These are phyloP conservation scores for Leontopithecus rosalia DNA, from an alignment of 2,797 vertebrate genomes.

Conservation along the genomic window DNA sequence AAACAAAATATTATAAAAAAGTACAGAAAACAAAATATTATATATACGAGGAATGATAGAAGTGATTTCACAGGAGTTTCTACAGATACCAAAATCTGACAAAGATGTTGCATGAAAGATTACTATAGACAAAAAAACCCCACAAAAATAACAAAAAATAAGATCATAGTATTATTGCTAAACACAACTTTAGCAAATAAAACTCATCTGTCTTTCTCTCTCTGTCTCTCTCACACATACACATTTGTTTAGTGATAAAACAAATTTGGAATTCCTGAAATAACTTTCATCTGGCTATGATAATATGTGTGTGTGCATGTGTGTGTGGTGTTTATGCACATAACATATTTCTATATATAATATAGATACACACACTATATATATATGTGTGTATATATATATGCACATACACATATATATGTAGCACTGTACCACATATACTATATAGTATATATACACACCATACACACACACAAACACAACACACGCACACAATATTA, in stretches of 20 bases:
- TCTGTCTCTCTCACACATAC: background rate
- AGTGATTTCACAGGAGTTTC: background rate
- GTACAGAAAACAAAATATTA: background rate
- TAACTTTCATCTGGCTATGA: background rate
- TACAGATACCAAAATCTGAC: background rate
- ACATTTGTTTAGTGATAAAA: background rate
- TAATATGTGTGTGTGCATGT: background rate
- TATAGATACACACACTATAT: background rate
- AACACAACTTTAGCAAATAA: background rate
- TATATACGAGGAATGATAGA: background rate
- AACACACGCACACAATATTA: background rate
- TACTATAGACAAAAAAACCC: background rate
- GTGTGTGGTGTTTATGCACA: background rate
- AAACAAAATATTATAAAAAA: background rate
- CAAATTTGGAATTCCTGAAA: background rate
- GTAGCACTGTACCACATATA: background rate
- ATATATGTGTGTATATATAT: accelerated
- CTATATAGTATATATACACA: background rate
- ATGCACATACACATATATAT: background rate
- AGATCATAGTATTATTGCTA: background rate
- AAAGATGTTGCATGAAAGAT: background rate
- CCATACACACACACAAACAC: background rate
- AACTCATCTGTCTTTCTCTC: background rate
- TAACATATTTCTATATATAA: background rate
- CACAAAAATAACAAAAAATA: background rate